Evolutionary conservation across 2,888 invertebrate species (phyloP).

Genomic region (Candidula unifasciata): DNA sequence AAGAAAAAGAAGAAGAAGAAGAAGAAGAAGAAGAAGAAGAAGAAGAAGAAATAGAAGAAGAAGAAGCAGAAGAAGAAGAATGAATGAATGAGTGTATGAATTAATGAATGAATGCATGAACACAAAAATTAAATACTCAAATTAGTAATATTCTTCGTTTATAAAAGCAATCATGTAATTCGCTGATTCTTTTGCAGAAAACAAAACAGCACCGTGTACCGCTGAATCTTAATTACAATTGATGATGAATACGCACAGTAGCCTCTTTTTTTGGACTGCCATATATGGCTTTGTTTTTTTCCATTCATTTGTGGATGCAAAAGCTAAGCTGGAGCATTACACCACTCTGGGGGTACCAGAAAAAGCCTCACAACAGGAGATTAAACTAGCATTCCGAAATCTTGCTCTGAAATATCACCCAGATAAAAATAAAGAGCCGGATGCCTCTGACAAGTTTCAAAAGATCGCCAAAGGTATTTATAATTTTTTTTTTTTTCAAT

Average conservation of each 20-base stretch:
- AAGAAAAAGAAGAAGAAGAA: too few relatives aligned
- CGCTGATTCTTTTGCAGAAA: not conserved
- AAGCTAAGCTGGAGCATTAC: constrained; percentile 78
- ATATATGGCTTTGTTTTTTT: not conserved
- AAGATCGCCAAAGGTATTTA: constrained; percentile 80
- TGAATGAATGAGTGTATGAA: too few relatives aligned
- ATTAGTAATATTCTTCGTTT: too few relatives aligned
- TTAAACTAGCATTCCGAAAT: constrained; percentile 80
- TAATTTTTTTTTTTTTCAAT: not conserved
- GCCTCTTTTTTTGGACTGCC: not conserved
- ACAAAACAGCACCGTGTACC: not conserved
- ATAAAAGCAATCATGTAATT: too few relatives aligned
- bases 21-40: too few relatives aligned
- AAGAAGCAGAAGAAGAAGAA: too few relatives aligned
- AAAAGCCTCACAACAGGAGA: constrained; percentile 78
- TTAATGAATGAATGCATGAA: too few relatives aligned
- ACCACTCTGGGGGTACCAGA: constrained; percentile 78
- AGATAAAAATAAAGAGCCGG: constrained; percentile 79
- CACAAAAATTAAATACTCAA: too few relatives aligned
- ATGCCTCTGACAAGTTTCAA: constrained; percentile 80
- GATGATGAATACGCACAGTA: constrained; percentile 21
- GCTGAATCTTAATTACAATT: not conserved
- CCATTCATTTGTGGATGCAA: not conserved
- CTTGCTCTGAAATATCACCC: constrained; percentile 80
- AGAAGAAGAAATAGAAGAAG: too few relatives aligned